phyloP scores from a whole-genome alignment of 2,113 vertebrate species.

The Pseudonaja textilis region DNA sequence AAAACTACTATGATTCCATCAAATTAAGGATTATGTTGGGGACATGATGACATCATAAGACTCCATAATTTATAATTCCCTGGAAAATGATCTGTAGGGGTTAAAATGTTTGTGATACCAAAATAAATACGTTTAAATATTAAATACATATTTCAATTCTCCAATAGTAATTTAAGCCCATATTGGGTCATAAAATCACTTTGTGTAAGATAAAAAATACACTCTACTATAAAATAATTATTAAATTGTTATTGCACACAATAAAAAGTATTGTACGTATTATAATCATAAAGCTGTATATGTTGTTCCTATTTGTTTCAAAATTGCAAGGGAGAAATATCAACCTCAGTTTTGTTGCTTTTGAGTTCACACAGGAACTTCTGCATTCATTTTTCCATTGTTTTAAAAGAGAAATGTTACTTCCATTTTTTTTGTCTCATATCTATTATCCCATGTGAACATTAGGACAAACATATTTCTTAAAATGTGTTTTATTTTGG shows the following conservation, averaged over 20 bases:
- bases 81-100: not conserved
- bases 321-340: not conserved
- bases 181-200: not conserved
- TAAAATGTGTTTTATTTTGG: not conserved
- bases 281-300: not conserved
- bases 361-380: slow-evolving; percentile 42
- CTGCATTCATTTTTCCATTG: slow-evolving; percentile 40
- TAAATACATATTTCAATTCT: not conserved
- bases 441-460: slow-evolving; percentile 21
- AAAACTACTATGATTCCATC: not conserved
- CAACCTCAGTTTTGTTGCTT: slow-evolving; percentile 46
- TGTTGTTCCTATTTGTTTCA: slow-evolving; percentile 17
- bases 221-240: not conserved
- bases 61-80: not conserved
- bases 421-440: slow-evolving; percentile 42
- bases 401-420: not conserved
- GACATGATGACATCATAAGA: not conserved
- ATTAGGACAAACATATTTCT: slow-evolving; percentile 30
- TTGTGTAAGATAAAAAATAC: not conserved
- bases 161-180: not conserved
- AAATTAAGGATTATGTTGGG: not conserved
- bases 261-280: not conserved
- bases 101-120: not conserved
- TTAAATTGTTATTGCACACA: not conserved
- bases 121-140: not conserved